A percentile compares a stretch with the other conserved stretches of the same genome.
phyloP scores from a whole-genome alignment of 2,797 vertebrate genomes.

The Leptatherina wallacei region DNA sequence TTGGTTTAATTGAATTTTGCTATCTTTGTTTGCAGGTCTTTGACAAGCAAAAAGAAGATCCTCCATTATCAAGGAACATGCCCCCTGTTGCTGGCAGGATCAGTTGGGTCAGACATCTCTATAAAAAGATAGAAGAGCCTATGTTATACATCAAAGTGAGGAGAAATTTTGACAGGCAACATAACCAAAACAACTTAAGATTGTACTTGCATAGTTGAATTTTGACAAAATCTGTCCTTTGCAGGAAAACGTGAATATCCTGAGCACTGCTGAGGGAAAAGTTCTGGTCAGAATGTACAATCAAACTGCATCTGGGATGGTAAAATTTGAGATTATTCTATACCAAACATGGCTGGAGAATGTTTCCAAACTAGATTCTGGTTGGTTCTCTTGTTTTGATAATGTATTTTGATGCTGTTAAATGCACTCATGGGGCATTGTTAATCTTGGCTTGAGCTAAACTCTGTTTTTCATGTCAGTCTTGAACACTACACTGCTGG shows the following conservation, averaged over 20 bases:
- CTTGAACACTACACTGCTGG: constrained; percentile 82
- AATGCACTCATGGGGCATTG: not conserved
- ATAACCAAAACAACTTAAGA: not conserved
- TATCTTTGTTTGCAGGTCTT: constrained; percentile 75
- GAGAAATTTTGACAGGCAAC: constrained; percentile 3
- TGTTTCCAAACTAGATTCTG: constrained; percentile 76
- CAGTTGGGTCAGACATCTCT: constrained; percentile 86
- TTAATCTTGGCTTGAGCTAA: not conserved
- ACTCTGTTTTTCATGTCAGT: constrained; percentile 72
- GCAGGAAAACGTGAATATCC: constrained; percentile 85
- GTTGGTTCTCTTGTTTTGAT: constrained; percentile 71
- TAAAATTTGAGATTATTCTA: constrained; percentile 82
- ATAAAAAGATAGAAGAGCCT: constrained; percentile 84
- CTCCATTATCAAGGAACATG: constrained; percentile 84
- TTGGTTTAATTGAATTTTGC: not conserved
- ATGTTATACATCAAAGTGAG: constrained; percentile 86
- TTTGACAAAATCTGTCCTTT: constrained; percentile 2
- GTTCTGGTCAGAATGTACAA: constrained; percentile 84
- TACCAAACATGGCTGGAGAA: constrained; percentile 83
- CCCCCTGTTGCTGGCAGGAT: constrained; percentile 86
- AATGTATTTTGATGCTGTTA: not conserved
- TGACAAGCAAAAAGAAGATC: constrained; percentile 78
- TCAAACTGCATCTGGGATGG: constrained; percentile 79
- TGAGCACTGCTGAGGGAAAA: constrained; percentile 81
- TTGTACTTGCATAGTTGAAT: not conserved